Evolutionary conservation across 1,140 invertebrate species (phyloP), one percentile per base, ranked within the genome.

Genomic region (Harpegnathos saltator): DNA sequence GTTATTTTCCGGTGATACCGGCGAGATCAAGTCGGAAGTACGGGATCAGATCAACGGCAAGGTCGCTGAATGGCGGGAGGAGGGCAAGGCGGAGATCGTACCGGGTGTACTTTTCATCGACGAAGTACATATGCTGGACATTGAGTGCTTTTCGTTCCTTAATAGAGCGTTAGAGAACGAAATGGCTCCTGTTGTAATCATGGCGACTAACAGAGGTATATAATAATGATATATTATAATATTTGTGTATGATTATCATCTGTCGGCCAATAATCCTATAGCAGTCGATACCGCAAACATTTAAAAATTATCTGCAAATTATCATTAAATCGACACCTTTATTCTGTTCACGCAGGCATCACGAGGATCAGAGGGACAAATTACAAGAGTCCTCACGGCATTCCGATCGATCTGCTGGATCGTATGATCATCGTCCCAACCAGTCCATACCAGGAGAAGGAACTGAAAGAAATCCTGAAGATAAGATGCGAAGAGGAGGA

Each of bases 41-140:
- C 95, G 99, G 50, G 99, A 99, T 91, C 99, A 99, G 94, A 99
- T 99, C 87, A 99, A 99, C 92, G 96, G 97, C n/a, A 99, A 99
- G 95, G 97, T 98, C 1, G 97, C 98, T 0, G 99, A 99, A 94
- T 99, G 99, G 99, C 95, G 98, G 66, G 99, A 99, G 94, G 99
- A 99, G 94, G 99, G 99, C 0, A 99, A 99, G 93, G 99, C 99
- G 0, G 98, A 99, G 94, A 99, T 99, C 89, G 98, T 99, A 84
- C 99, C 99, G 0, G 99, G 99, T 0, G 99, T 99, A 15, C 94
- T 98, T 0, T 98, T 99, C 88, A 97, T 98, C 89, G 98, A 99
- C 89, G 98, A 98, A 94, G 97, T 97, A 0, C 99, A 99, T 91
- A 99, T 99, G 99, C 94, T 99, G 83, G 99, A 99, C 90, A 98